Evolutionary conservation across 2,888 invertebrate genomes (phyloP), one percentile per base, ranked within the genome.

Genomic region (Drosophila parthenogenetica): DNA sequence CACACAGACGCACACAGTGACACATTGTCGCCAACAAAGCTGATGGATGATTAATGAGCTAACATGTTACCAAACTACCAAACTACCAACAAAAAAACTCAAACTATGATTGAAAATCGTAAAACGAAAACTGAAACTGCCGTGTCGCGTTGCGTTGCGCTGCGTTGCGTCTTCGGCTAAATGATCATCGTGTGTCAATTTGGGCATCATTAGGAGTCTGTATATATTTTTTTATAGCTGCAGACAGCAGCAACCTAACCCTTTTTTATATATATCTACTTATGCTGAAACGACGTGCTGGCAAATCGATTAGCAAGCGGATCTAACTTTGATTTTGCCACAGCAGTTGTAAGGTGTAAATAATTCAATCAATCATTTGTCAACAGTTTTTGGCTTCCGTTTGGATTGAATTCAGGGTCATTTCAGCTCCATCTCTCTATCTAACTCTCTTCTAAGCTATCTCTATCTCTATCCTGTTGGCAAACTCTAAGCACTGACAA

Each of bases 341-440:
- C 78, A 58, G 69, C 51, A 81, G 78, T 81, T 87, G 85, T 87
- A 86, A 86, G 85, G 85, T 86, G 85, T 89, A 86, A 86, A 86
- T 86, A 86, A 86, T 86, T 87, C 85, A 81, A 86, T 86, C 85
- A 86, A 86, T 86, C 85, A 86, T 86, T 86, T 86, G 89, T 86
- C 85, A 89, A 79, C 85, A 84, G 79, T 77, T 77, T 82, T 77
- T 48, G 85, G 85, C 87, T 89, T 89, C 89, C 87, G 89, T 85
- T 85, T 83, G 50, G 73, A 17, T 11, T 57, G n/a, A 43, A 40
- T 73, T 77, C 88, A 83, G 83, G 83, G 88, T 84, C 88, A 51
- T 5, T 22, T 37, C 50, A 37, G 19, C 54, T 49, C 25, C 43
- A 48, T n/a, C 42, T 29, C 0, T 25, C 37, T 14, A 14, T 14